Evolutionary conservation across 2,113 vertebrate species (phyloP).

Genomic region (Crotalus tigris): DNA sequence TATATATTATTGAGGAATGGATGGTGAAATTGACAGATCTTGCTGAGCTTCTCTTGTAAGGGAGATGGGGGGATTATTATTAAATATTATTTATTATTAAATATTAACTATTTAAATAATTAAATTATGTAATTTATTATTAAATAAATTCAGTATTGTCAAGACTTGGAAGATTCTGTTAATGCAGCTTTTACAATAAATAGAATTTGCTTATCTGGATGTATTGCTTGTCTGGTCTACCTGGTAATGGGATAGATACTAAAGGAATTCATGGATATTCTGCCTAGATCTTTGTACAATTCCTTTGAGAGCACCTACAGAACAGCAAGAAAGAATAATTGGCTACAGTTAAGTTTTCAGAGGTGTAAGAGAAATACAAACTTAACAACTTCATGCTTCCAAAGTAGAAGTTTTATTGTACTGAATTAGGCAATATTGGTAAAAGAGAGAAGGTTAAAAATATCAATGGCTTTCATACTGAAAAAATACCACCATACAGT

Average conservation of each 20-base stretch:
- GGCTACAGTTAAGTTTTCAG: background rate
- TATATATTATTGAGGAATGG: too few species aligned
- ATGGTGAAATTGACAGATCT: too few species aligned
- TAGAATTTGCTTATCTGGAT: background rate
- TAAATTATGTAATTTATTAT: background rate
- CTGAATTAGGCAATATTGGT: background rate
- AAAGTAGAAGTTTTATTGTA: background rate
- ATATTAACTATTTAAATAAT: background rate
- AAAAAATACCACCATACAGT: background rate
- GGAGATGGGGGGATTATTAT: background rate
- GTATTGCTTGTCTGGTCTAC: background rate
- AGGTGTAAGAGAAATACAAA: background rate
- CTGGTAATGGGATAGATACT: background rate
- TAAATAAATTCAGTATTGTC: background rate
- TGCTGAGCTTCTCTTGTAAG: background rate
- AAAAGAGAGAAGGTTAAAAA: background rate
- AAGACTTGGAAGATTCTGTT: background rate
- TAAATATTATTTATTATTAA: background rate
- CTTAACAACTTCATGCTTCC: background rate
- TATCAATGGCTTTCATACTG: background rate
- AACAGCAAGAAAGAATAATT: background rate
- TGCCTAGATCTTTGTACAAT: background rate
- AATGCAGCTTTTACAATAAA: background rate
- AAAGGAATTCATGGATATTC: background rate
- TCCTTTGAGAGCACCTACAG: background rate